Evolutionary conservation across 2,888 invertebrate genomes (phyloP), one percentile per base, ranked within the genome.

Genomic region (Luperina nickerlii): DNA sequence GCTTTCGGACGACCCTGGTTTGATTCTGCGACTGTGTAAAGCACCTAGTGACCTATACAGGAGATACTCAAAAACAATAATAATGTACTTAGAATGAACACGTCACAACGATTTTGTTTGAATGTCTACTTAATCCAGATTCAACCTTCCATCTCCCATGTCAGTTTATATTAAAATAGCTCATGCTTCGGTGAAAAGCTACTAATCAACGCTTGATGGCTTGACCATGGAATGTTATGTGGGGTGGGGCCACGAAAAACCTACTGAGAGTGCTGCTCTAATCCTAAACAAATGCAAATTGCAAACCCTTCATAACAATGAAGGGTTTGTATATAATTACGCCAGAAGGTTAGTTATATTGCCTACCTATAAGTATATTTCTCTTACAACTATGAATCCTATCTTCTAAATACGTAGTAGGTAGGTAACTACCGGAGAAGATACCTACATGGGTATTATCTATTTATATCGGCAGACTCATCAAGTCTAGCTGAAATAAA

Each of bases 401-500:
- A 54, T 69, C 8, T n/a, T n/a, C 32, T 74, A 65, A 32, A 24
- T 32, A 79, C 18, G 57, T 20, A 45, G 7, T 66, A 32, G 27
- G 4, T 57, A 32, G 24, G 7, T 54, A 32, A 18, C 32, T n/a
- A 51, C 32, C 15, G 13, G 13, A 48, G 48, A 48, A 48, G 5
- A 48, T 57, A 15, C 27, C 18, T 38, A 20, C 32, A 0, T 48
- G 11, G 4, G n/a, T 57, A 45, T 48, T 79, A 78, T 38, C 38
- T 38, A 38, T 68, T 75, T 81, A 62, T 65, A 65, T n/a, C 57
- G 3, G 7, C 15, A 76, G 24, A 73, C n/a, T 80, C 75, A 81
- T 72, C 27, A 63, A 79, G 27, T 67, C 74, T 69, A 66, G 54
- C 45, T 70, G 20, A 75, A 72, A 82, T 69, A 72, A 77, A 84